Conservation (phyloP, 37 sponge, comb jelly and placozoan genomes). For the Geodia barretti region DNA sequence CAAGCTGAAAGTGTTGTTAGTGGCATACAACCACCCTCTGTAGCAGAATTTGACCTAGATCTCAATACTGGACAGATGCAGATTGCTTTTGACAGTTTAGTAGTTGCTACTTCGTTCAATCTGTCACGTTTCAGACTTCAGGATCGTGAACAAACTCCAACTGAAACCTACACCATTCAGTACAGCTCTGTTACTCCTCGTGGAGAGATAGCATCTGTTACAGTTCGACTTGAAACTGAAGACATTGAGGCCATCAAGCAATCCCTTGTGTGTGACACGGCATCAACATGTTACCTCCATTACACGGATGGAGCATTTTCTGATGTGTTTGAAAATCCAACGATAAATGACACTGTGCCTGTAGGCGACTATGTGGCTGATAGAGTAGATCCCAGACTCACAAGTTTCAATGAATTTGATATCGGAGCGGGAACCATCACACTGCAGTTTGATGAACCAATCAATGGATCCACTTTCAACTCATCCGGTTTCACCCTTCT, state of each 20-base stretch:
- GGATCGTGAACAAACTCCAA: slow-evolving; percentile 15
- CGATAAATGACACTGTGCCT: slow-evolving; percentile 34
- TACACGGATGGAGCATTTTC: slow-evolving; percentile 58
- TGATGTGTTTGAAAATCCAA: slow-evolving; percentile 52
- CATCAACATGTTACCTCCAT: slow-evolving; percentile 58
- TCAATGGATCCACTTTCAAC: slow-evolving; percentile 82
- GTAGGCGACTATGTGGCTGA: slow-evolving; percentile 45
- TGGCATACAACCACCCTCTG: slow-evolving; percentile 67
- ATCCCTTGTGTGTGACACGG: slow-evolving; percentile 49
- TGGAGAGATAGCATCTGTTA: slow-evolving; percentile 37
- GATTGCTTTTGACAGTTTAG: slow-evolving; percentile 76
- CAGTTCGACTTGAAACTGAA: slow-evolving; percentile 34
- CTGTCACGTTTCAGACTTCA: slow-evolving; percentile 49
- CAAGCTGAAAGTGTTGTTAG: slow-evolving; percentile 59
- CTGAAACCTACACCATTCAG: slow-evolving; percentile 36
- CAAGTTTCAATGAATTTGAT: slow-evolving; percentile 50
- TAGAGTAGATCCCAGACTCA: slow-evolving; percentile 50
- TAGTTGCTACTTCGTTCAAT: slow-evolving; percentile 54
- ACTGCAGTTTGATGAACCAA: slow-evolving; percentile 78
- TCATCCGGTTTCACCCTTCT: slow-evolving; percentile 49
- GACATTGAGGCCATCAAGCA: slow-evolving; percentile 80
- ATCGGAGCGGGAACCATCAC: slow-evolving; percentile 50
- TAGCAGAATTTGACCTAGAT: slow-evolving; percentile 65
- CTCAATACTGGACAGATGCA: slow-evolving; percentile 68
- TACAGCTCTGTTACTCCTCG: slow-evolving; percentile 38